phyloP scores from a whole-genome alignment of 2,113 vertebrate genomes.

The Rhipidura dahli region DNA sequence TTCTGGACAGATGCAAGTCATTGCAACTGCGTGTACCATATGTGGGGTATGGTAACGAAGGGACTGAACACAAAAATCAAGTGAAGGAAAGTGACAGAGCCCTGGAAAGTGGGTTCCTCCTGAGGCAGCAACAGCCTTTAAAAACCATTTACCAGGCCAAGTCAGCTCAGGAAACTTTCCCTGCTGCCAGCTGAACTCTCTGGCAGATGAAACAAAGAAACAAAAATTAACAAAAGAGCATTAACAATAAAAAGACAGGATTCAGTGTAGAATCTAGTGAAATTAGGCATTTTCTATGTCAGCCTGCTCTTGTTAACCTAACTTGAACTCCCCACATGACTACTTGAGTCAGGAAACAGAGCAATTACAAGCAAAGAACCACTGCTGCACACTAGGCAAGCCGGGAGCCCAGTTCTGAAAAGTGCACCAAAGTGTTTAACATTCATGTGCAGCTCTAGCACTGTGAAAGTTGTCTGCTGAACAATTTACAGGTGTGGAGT shows the following conservation, averaged over 20 bases:
- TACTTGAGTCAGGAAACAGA: background rate
- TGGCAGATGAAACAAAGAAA: background rate
- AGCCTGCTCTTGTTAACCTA: conserved; percentile 21
- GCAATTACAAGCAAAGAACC: background rate
- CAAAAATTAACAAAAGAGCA: background rate
- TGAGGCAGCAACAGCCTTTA: background rate
- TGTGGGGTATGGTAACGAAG: background rate
- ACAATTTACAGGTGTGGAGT: background rate
- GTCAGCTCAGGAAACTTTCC: background rate
- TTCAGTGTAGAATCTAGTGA: background rate
- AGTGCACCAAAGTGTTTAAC: background rate
- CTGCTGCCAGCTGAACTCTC: background rate
- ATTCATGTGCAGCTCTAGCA: background rate
- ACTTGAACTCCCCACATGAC: background rate
- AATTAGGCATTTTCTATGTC: background rate
- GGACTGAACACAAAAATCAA: background rate
- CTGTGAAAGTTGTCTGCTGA: background rate
- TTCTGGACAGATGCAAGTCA: conserved; percentile 51
- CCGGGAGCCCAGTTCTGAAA: background rate
- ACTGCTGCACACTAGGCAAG: background rate
- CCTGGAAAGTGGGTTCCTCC: background rate
- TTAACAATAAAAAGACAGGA: background rate
- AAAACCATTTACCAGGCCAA: background rate
- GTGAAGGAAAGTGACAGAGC: background rate
- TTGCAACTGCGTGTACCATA: background rate